These are phyloP conservation scores for Bombus sylvicola DNA, from an alignment of 1,140 invertebrate genomes.

Conservation along the genomic window DNA sequence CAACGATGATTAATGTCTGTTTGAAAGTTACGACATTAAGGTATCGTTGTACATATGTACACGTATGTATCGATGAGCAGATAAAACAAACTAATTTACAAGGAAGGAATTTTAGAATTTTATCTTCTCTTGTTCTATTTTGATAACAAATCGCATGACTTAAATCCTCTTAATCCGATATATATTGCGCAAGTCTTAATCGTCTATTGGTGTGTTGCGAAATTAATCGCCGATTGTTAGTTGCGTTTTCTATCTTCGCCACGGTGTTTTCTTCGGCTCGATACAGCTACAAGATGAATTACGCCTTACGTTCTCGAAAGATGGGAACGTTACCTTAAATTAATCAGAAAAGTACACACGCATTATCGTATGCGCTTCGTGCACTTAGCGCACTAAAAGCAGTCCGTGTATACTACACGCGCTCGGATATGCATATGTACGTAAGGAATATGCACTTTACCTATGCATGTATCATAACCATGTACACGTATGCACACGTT, in stretches of 20 bases:
- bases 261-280: not conserved
- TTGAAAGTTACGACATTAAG: not conserved
- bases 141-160: not conserved
- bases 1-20: conserved; percentile 13
- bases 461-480: not conserved
- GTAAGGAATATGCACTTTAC: conserved; percentile 18
- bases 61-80: no score
- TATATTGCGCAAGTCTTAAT: not conserved
- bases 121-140: not conserved
- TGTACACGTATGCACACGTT: conserved; percentile 4
- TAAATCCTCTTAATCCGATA: not conserved
- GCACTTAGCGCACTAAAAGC: conserved; percentile 35
- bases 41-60: not conserved
- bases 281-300: conserved; percentile 14
- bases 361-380: conserved; percentile 16
- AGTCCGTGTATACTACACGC: not conserved
- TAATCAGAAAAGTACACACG: conserved; percentile 29
- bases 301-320: not conserved
- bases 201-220: not conserved
- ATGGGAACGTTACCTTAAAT: conserved; percentile 11
- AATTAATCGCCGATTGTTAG: conserved; percentile 23
- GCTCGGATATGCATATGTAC: conserved; percentile 12
- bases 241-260: not conserved
- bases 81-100: not conserved
- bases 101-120: not conserved